These are phyloP conservation scores for Parambassis ranga DNA, from an alignment of 2,797 vertebrate species.

Conservation along the genomic window DNA sequence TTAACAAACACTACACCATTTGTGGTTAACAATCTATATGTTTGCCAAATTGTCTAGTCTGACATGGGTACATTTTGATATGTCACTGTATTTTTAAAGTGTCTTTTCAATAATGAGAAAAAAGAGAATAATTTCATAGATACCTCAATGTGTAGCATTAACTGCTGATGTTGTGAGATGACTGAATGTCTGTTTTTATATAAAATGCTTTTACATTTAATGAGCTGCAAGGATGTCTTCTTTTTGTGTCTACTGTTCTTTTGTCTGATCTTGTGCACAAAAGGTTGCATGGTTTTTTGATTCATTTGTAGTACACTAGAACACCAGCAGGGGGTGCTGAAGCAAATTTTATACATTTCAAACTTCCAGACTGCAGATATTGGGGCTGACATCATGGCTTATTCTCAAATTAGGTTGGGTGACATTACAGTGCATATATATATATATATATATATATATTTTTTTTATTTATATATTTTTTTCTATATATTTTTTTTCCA, in stretches of 20 bases:
- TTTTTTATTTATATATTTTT: too few relatives aligned
- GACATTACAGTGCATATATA: background rate
- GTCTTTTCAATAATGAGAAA: slow-evolving; percentile 35
- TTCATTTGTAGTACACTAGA: background rate
- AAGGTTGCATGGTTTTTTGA: background rate
- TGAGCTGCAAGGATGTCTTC: background rate
- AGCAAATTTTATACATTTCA: background rate
- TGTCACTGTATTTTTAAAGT: slow-evolving; percentile 34
- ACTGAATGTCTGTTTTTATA: slow-evolving; percentile 57
- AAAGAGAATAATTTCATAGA: slow-evolving; percentile 37
- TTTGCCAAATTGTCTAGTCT: slow-evolving; percentile 45
- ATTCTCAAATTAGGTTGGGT: background rate
- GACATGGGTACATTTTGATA: slow-evolving; percentile 39
- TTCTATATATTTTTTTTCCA: too few relatives aligned
- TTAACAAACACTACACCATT: slow-evolving; percentile 24
- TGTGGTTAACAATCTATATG: slow-evolving; percentile 43
- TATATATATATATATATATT: too few relatives aligned
- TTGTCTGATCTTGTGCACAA: background rate
- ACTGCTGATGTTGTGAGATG: slow-evolving; percentile 50
- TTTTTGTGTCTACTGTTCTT: background rate
- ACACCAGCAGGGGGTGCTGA: slow-evolving; percentile 54
- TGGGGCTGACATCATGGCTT: slow-evolving; percentile 1
- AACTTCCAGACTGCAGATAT: background rate
- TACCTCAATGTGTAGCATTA: slow-evolving; percentile 69
- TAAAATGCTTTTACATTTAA: slow-evolving; percentile 49